These are phyloP conservation scores for Resseliella maxima DNA, from an alignment of 2,888 invertebrate species.

Conservation along the genomic window DNA sequence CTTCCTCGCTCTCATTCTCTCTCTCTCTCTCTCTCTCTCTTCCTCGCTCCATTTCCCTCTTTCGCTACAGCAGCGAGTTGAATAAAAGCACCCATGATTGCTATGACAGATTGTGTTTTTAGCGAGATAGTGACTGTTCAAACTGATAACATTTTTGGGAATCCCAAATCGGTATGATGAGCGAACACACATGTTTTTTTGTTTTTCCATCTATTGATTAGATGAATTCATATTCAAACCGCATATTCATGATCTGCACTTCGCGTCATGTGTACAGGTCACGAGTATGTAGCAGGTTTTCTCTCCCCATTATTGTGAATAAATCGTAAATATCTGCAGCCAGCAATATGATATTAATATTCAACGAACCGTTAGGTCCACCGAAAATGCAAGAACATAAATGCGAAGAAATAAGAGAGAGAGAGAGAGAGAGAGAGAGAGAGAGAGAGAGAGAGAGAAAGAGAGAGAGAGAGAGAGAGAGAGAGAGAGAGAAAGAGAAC, in stretches of 20 bases:
- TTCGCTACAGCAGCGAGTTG: constrained; percentile 1
- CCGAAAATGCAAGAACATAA: too few relatives aligned
- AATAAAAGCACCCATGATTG: not conserved
- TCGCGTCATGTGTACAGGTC: constrained; percentile 6
- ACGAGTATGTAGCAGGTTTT: not conserved
- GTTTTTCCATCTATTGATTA: constrained; percentile 17
- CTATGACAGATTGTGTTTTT: constrained; percentile 15
- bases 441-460: too few relatives aligned
- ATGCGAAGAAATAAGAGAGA: too few relatives aligned
- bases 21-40: too few relatives aligned
- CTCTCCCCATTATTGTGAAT: not conserved
- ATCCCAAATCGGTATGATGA: not conserved
- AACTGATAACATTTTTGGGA: not conserved
- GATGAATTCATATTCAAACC: constrained; percentile 54
- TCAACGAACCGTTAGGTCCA: not conserved
- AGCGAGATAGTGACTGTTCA: not conserved
- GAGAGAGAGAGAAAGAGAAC: too few relatives aligned
- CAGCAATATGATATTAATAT: constrained; percentile 24
- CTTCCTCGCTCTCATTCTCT: too few relatives aligned
- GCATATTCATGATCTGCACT: constrained; percentile 40
- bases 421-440: too few relatives aligned
- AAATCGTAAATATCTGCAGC: constrained; percentile 26
- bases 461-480: too few relatives aligned
- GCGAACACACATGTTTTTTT: constrained; percentile 26
- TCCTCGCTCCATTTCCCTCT: too few relatives aligned